Percentiles rank a stretch among this genome's conserved stretches.
phyloP scores from a whole-genome alignment of 37 sponge, comb jelly and placozoan species.

The Amphimedon queenslandica region DNA sequence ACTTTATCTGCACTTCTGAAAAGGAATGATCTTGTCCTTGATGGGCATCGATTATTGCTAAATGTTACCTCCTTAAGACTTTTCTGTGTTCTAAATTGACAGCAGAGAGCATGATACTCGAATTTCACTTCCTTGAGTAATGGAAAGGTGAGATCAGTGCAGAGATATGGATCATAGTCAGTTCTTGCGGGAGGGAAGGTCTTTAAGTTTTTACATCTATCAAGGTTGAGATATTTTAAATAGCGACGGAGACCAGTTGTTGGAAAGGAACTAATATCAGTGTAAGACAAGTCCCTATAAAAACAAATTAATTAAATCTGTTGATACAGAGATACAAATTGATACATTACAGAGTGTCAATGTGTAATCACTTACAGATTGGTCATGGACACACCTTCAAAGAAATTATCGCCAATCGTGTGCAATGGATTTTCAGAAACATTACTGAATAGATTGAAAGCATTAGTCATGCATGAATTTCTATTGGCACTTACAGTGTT shows the following conservation, averaged over 20 bases:
- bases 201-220: constrained; percentile 2
- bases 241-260: background rate
- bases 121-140: constrained; percentile 15
- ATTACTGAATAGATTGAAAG: no score
- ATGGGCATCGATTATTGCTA: constrained; percentile 2
- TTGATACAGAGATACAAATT: background rate
- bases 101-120: constrained; percentile 50
- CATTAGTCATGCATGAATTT: no score
- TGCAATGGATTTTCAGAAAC: background rate
- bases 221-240: constrained; percentile 15
- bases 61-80: background rate
- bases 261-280: constrained; percentile 21
- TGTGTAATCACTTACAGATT: constrained; percentile 23
- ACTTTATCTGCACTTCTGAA: background rate
- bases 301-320: no score
- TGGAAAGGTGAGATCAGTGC: constrained; percentile 26
- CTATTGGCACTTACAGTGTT: background rate
- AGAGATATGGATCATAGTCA: background rate
- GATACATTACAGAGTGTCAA: no score
- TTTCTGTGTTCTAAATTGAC: constrained; percentile 6
- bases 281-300: constrained; percentile 30
- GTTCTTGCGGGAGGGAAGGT: background rate
- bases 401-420: constrained; percentile 1
- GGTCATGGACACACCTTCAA: background rate
- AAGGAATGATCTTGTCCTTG: background rate